Evolutionary conservation across 2,113 vertebrate species (phyloP), one percentile per base, ranked within the genome.

Genomic region (Hypomesus transpacificus): DNA sequence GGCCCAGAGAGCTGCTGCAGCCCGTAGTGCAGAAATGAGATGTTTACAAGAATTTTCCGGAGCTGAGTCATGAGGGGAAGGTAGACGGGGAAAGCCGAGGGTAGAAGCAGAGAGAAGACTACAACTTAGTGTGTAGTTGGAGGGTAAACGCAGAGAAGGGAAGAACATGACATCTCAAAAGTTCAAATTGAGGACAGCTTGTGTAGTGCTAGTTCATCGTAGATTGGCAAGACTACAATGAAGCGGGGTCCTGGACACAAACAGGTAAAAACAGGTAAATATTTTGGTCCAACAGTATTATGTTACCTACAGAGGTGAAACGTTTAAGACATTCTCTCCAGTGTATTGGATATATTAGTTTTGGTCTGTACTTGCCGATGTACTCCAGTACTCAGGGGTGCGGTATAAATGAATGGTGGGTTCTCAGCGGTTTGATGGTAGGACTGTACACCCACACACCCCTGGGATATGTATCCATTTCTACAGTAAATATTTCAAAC

Each of bases 1-100:
- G 82, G 39, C 83, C 62, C 74, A 66, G 72, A 86, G 61, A 74
- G 54, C 34, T 69, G 61, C 39, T 46, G 39, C 39, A 13, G 39
- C 39, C 39, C 9, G 39, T 13, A 46, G 39, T 46, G 39, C 39
- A 46, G 39, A 46, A 5, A 46, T 46, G 39, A 46, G 39, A 56
- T 17, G 54, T 56, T 20, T 56, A 56, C 54, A 56, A 56, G 16
- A 18, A 56, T 56, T 17, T 56, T 46, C 39, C 39, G 39, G 39
- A 46, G 39, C 39, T 46, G 1, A 34, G 31, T 46, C 7, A 46
- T 2, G 39, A 46, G 39, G 39, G 39, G 9, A 46, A 46, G 39
- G 39, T 46, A 46, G 39, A 46, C 13, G 39, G 39, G 39, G 9
- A 46, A 46, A 46, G 39, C 39, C 13, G 17, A 20, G 14, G 39